Conservation (phyloP, 1,140 invertebrate species). For the Riptortus pedestris region DNA sequence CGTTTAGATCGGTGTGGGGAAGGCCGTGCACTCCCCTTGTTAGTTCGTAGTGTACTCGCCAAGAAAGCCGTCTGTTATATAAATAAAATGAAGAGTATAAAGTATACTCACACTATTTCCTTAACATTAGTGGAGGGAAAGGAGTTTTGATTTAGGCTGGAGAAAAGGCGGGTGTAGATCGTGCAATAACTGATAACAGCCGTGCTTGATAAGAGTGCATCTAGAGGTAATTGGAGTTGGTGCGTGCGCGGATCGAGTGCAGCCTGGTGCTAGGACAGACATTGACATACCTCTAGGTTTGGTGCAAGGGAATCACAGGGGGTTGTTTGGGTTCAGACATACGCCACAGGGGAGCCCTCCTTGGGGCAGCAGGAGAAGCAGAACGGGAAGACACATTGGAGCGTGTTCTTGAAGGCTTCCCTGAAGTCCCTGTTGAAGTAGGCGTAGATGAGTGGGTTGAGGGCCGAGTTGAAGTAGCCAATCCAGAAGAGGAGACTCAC, state of each 20-base stretch:
- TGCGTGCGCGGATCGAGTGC: neutral
- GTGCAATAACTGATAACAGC: neutral
- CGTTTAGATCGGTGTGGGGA: too few species aligned
- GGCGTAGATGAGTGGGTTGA: constrained; percentile 93
- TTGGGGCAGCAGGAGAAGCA: constrained; percentile 45
- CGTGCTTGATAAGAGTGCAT: neutral
- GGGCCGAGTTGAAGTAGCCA: constrained; percentile 88
- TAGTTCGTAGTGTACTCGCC: neutral
- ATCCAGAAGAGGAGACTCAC: constrained; percentile 74
- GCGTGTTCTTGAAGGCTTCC: constrained; percentile 88
- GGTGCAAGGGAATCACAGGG: constrained; percentile 16
- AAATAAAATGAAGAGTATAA: neutral
- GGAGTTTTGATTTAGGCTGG: too few species aligned
- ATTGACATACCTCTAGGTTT: constrained; percentile 19
- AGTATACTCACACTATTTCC: neutral
- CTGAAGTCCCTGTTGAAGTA: constrained; percentile 97
- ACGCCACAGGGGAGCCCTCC: constrained; percentile 29
- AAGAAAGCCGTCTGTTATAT: neutral
- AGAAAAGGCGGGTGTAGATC: too few species aligned
- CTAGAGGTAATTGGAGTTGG: neutral
- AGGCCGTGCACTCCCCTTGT: too few species aligned
- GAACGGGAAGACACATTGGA: constrained; percentile 71
- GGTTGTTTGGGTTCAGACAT: constrained; percentile 26
- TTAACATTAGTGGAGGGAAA: neutral
- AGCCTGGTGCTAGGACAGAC: constrained; percentile 7